These are phyloP conservation scores for Drosophila tani DNA, from an alignment of 1,140 invertebrate genomes.

Conservation along the genomic window DNA sequence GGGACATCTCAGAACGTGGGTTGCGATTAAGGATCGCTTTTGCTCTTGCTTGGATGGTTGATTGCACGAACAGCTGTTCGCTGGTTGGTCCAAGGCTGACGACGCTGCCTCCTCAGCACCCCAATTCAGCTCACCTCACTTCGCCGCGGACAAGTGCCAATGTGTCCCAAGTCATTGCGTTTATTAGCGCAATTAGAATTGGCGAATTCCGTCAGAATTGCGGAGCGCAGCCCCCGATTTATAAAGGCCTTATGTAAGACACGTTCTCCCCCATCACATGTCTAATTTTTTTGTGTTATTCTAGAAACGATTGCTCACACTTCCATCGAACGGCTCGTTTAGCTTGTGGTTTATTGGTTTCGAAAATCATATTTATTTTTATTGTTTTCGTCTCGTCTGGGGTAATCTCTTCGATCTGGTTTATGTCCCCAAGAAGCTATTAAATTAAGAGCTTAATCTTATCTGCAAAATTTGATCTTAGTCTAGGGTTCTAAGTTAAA, in stretches of 20 bases:
- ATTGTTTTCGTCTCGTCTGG: constrained; percentile 64
- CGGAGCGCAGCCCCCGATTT: constrained; percentile 1
- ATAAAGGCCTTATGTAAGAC: constrained; percentile 29
- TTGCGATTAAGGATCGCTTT: constrained; percentile 57
- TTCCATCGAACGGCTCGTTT: constrained; percentile 49
- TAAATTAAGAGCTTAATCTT: constrained; percentile 34
- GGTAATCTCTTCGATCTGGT: constrained; percentile 31
- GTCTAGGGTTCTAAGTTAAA: constrained; percentile 11
- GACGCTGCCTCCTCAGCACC: not conserved
- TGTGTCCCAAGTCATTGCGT: constrained; percentile 50
- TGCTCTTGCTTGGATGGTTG: constrained; percentile 65
- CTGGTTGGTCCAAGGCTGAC: constrained; percentile 28
- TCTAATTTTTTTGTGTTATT: not conserved
- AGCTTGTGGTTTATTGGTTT: constrained; percentile 40
- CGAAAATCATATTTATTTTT: constrained; percentile 47
- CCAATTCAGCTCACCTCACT: constrained; percentile 21
- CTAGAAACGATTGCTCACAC: constrained; percentile 34
- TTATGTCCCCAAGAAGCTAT: constrained; percentile 22
- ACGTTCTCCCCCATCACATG: not conserved
- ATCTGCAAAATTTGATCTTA: constrained; percentile 20
- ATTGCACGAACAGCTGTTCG: constrained; percentile 78
- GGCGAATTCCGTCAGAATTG: constrained; percentile 31
- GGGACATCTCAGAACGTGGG: constrained; percentile 11
- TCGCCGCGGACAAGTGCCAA: constrained; percentile 60
- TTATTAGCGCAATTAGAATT: constrained; percentile 52